Evolutionary conservation across 1,140 invertebrate species (phyloP).

Genomic region (Vanessa atalanta): DNA sequence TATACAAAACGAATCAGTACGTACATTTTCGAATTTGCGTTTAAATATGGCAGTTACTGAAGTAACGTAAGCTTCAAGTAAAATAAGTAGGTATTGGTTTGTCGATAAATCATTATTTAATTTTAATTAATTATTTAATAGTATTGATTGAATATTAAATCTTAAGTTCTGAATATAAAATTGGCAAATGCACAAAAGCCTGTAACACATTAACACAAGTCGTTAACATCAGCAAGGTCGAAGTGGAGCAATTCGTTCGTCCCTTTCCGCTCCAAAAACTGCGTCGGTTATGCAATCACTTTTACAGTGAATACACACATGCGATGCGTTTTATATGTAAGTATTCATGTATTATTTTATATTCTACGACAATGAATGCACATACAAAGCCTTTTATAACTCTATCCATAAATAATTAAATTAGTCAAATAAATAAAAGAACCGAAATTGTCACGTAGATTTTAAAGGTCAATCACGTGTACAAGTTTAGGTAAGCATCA

Average conservation of each 20-base stretch:
- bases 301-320: slow-evolving; percentile 31
- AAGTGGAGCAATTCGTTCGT: slow-evolving; percentile 58
- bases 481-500: no score
- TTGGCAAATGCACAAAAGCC: background rate
- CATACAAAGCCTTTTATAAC: background rate
- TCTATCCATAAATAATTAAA: background rate
- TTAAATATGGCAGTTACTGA: no score
- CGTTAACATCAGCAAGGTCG: slow-evolving; percentile 56
- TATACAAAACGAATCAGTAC: background rate
- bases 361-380: background rate
- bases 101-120: no score
- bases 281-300: slow-evolving; percentile 59
- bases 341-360: background rate
- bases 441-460: no score
- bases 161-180: slow-evolving; percentile 1
- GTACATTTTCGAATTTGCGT: background rate
- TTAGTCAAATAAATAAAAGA: no score
- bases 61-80: no score
- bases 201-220: slow-evolving; percentile 4
- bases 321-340: background rate
- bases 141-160: background rate
- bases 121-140: background rate
- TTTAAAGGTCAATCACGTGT: no score
- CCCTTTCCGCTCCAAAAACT: slow-evolving; percentile 76
- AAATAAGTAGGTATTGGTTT: no score